Evolutionary conservation across 2,888 invertebrate genomes (phyloP), one percentile per base, ranked within the genome.

Genomic region (Latrodectus elegans): DNA sequence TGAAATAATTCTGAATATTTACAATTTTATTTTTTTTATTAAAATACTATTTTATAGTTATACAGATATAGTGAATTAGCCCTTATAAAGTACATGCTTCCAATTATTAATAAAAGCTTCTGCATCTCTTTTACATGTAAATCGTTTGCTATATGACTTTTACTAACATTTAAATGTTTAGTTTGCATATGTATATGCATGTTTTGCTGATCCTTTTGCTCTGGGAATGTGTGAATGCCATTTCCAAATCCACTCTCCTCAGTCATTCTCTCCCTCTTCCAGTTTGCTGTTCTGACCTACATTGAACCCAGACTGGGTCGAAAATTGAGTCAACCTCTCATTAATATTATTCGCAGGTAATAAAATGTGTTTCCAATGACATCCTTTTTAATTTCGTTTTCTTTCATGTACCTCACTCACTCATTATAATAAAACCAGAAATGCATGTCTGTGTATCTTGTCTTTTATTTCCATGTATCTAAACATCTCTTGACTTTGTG

Each of bases 261-360:
- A 88, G 87, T 88, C 88, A 83, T 80, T 88, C 87, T 89, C 85
- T 88, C 86, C 81, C 85, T 86, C 79, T 84, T 86, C 81, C 93
- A 97, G 97, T 97, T 97, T 94, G 95, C 95, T 93, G 95, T 95
- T 93, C 95, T 97, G 94, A 96, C 96, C 92, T 94, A 95, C 92
- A 95, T 96, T 93, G 96, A 97, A 94, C 96, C 96, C 92, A 95
- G 95, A 92, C 94, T 96, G 93, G 96, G 96, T 94, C 94, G 96
- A 92, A 95, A 95, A 94, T 95, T 97, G 93, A 96, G 96, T 92
- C 95, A 95, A 93, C 97, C 97, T 92, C 94, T 97, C 93, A 95
- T 97, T 93, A 95, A 96, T 94, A 95, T 96, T 92, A 97, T 97
- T 94, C 95, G 95, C 95, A 97, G 97, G 97, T 97, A 96, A 94